Conservation (phyloP, 2,797 vertebrate species). For the Diplodus puntazzo region DNA sequence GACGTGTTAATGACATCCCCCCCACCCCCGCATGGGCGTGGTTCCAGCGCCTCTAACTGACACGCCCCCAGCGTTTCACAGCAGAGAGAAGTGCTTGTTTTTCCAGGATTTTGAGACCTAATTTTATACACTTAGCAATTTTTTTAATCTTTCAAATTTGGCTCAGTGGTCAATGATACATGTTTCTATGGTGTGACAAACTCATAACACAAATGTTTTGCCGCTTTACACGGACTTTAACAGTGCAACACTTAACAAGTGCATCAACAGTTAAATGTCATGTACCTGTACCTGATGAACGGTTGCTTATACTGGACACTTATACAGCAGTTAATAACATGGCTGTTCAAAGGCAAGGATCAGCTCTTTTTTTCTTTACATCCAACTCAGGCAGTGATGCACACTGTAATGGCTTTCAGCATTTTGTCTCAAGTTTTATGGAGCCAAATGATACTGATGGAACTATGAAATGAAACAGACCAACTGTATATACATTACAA, state of each 20-base stretch:
- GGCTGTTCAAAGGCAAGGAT: conserved; percentile 63
- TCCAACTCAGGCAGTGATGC: conserved; percentile 47
- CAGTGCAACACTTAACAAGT: conserved; percentile 78
- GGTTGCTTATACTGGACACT: conserved; percentile 65
- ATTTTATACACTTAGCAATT: too few relatives aligned
- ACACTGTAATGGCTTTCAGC: conserved; percentile 46
- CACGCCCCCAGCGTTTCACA: too few relatives aligned
- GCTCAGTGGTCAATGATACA: too few relatives aligned
- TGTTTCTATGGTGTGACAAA: too few relatives aligned
- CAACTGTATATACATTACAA: conserved; percentile 85
- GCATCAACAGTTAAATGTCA: conserved; percentile 67
- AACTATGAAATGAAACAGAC: conserved; percentile 74
- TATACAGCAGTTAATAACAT: conserved; percentile 74
- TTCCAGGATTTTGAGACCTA: too few relatives aligned
- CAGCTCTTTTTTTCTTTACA: conserved; percentile 61
- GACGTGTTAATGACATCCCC: too few relatives aligned
- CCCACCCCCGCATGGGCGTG: too few relatives aligned
- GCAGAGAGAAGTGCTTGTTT: too few relatives aligned
- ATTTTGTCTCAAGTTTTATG: conserved; percentile 45
- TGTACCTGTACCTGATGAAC: conserved; percentile 65
- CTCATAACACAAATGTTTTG: too few relatives aligned
- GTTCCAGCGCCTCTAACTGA: too few relatives aligned
- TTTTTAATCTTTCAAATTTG: too few relatives aligned
- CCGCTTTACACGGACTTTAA: too few relatives aligned
- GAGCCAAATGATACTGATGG: conserved; percentile 55